Evolutionary conservation across 2,113 vertebrate species (phyloP).

Genomic region (Sarotherodon lohbergeri): DNA sequence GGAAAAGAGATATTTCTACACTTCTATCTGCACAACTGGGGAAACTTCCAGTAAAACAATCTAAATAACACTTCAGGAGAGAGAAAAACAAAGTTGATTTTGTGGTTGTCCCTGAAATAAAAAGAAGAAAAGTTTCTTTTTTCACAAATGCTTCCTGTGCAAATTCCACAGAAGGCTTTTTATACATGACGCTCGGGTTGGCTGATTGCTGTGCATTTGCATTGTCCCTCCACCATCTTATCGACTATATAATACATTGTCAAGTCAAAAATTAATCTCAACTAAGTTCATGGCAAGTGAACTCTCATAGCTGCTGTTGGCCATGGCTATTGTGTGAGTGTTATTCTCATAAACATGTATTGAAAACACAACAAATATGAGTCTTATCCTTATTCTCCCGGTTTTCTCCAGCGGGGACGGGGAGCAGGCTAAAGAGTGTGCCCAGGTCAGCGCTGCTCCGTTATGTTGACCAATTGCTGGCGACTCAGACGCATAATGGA

Average conservation of each 20-base stretch:
- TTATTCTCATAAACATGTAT: conserved; percentile 1
- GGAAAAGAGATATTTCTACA: background rate
- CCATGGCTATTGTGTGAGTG: background rate
- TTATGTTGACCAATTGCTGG: conserved; percentile 31
- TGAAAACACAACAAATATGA: background rate
- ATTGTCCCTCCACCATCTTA: background rate
- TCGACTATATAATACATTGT: background rate
- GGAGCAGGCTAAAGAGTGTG: background rate
- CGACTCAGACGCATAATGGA: conserved; percentile 42
- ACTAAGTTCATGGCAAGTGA: background rate
- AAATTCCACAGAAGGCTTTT: background rate
- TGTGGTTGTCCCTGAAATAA: background rate
- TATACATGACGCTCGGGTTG: background rate
- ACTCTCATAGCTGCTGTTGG: background rate
- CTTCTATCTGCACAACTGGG: background rate
- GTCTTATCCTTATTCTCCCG: background rate
- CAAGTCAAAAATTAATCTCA: background rate
- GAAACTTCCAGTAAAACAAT: background rate
- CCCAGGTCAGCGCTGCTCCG: conserved; percentile 22
- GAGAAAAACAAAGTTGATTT: background rate
- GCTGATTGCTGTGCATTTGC: background rate
- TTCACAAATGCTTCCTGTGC: background rate
- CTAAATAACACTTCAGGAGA: background rate
- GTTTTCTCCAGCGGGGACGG: background rate
- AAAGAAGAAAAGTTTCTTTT: background rate